phyloP scores from a whole-genome alignment of 2,113 vertebrate species.

The Loxodonta africana region DNA sequence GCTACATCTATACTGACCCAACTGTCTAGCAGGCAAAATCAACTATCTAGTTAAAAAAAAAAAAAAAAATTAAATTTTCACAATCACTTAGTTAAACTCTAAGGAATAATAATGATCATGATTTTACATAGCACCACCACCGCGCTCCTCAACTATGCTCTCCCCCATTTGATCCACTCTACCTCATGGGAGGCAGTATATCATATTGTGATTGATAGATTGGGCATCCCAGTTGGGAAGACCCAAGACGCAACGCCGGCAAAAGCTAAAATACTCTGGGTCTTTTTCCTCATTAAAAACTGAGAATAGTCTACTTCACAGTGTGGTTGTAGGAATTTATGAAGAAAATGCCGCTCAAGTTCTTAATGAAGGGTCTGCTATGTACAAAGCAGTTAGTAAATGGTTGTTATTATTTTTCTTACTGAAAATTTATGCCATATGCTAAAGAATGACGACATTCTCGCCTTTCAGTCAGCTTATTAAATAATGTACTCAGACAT shows the following conservation, averaged over 20 bases:
- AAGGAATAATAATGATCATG: not conserved
- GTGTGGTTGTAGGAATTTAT: not conserved
- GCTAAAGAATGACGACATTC: not conserved
- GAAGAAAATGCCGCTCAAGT: slow-evolving; percentile 14
- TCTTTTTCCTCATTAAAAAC: slow-evolving; percentile 12
- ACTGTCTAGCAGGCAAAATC: not conserved
- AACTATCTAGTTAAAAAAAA: not conserved
- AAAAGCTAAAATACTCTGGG: not conserved
- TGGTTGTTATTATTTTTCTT: not conserved
- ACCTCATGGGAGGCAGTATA: not conserved
- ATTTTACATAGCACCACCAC: not conserved
- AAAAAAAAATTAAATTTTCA: slow-evolving; percentile 31
- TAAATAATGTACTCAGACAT: slow-evolving; percentile 13
- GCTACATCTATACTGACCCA: not conserved
- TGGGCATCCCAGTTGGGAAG: not conserved
- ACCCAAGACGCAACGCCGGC: not conserved
- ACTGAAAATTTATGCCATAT: slow-evolving; percentile 52
- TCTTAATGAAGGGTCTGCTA: not conserved
- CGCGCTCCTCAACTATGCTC: not conserved
- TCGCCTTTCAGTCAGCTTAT: not conserved
- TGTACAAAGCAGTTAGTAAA: not conserved
- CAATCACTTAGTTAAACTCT: not conserved
- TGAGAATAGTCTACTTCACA: not conserved
- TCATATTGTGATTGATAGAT: not conserved
- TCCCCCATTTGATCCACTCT: not conserved